These are phyloP conservation scores for Urosaurus nigricauda DNA, from an alignment of 2,797 vertebrate genomes.

Conservation along the genomic window DNA sequence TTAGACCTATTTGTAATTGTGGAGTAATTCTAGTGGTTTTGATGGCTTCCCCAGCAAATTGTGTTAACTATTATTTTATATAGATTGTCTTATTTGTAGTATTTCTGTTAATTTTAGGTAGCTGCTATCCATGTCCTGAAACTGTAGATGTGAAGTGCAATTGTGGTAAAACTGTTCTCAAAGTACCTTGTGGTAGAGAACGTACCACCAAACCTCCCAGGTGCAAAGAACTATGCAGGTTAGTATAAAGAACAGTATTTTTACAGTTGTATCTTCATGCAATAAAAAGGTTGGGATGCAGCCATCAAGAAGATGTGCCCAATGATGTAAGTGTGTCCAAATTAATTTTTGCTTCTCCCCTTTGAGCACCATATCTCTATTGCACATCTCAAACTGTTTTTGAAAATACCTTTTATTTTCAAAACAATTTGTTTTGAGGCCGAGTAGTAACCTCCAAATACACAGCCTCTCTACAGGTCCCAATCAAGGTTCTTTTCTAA, in stretches of 20 bases:
- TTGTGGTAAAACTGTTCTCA: conserved; percentile 84
- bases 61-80: neutral
- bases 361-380: neutral
- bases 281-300: neutral
- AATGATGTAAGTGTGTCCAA: neutral
- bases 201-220: conserved; percentile 90
- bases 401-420: neutral
- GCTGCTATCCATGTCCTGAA: conserved; percentile 94
- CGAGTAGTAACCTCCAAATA: neutral
- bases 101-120: conserved; percentile 78
- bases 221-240: conserved; percentile 93
- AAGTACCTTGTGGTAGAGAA: conserved; percentile 93
- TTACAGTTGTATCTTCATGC: neutral
- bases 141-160: conserved; percentile 87
- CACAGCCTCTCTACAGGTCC: neutral
- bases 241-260: conserved; percentile 45
- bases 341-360: neutral
- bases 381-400: neutral
- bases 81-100: neutral
- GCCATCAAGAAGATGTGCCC: too few relatives aligned
- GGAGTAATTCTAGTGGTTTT: neutral
- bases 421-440: neutral
- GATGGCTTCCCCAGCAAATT: neutral
- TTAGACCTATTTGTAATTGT: neutral
- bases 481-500: neutral